Conservation (phyloP, 2,113 vertebrate species). For the Gambusia holbrooki region DNA sequence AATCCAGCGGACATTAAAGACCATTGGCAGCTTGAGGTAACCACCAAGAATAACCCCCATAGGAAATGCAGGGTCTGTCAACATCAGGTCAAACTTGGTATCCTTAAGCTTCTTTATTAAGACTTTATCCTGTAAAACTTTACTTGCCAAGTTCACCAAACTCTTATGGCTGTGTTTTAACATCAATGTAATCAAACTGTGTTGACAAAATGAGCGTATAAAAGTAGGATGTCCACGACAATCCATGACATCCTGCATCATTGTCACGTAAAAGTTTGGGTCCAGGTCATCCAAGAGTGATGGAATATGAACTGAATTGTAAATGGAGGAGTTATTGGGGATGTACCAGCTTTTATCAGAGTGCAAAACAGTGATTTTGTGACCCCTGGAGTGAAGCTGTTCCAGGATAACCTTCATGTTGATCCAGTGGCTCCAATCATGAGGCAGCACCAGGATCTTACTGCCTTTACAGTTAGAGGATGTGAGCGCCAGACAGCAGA, state of each 20-base stretch:
- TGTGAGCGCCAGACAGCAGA: slow-evolving; percentile 39
- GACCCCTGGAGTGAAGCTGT: slow-evolving; percentile 78
- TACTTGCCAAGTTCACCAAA: slow-evolving; percentile 24
- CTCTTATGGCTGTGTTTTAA: slow-evolving; percentile 11
- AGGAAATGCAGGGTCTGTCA: slow-evolving; percentile 76
- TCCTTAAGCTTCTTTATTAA: slow-evolving; percentile 63
- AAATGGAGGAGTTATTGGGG: slow-evolving; percentile 58
- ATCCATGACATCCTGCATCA: slow-evolving; percentile 44
- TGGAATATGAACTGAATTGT: slow-evolving; percentile 26
- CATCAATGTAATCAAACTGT: rapidly evolving
- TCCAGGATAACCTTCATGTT: slow-evolving; percentile 80
- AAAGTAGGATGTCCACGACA: slow-evolving; percentile 28
- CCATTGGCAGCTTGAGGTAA: slow-evolving; percentile 76
- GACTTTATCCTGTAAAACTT: slow-evolving; percentile 65
- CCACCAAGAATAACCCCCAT: slow-evolving; percentile 73
- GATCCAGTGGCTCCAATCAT: slow-evolving; percentile 84
- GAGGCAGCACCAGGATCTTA: slow-evolving; percentile 81
- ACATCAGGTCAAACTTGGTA: slow-evolving; percentile 74
- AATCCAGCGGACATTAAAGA: slow-evolving; percentile 80
- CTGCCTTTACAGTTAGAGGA: slow-evolving; percentile 46
- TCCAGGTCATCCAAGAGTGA: slow-evolving; percentile 44
- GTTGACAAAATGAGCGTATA: slow-evolving; percentile 54
- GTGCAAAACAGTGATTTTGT: slow-evolving; percentile 77
- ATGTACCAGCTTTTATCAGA: slow-evolving; percentile 76
- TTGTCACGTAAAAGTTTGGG: slow-evolving; percentile 49